A percentile compares a stretch with the other conserved stretches of the same genome.
Evolutionary conservation across 1,140 invertebrate species (phyloP).

Genomic region (Mizuhopecten yessoensis): DNA sequence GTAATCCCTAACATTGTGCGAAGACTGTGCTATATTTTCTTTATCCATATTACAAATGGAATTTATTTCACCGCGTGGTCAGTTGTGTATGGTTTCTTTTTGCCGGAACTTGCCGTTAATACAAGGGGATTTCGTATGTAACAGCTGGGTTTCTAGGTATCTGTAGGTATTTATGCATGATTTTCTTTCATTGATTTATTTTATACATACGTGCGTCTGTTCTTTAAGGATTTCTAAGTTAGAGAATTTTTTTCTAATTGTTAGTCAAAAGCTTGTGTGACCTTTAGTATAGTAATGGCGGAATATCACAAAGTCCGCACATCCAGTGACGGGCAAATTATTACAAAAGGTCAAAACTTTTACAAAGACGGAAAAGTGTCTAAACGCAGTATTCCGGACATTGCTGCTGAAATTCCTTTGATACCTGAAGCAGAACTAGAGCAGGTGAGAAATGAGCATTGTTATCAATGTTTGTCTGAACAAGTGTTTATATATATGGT

Average conservation of each 20-base stretch:
- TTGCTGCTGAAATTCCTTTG: conserved; percentile 58
- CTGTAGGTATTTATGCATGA: background rate
- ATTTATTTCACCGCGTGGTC: conserved; percentile 5
- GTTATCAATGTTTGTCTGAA: background rate
- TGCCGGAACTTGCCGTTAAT: background rate
- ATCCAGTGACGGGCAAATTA: background rate
- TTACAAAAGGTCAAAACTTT: background rate
- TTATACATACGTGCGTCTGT: background rate
- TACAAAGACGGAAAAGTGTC: background rate
- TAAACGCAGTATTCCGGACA: conserved; percentile 63
- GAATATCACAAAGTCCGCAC: conserved; percentile 24
- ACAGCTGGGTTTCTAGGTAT: background rate
- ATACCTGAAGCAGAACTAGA: conserved; percentile 50
- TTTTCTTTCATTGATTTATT: background rate
- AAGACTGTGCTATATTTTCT: background rate
- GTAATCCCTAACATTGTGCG: background rate
- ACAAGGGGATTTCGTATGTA: background rate
- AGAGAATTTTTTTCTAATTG: background rate
- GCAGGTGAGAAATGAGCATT: background rate
- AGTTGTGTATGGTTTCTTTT: background rate
- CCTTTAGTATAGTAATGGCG: background rate
- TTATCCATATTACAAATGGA: background rate
- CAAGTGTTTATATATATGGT: too few relatives aligned
- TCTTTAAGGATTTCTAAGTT: background rate
- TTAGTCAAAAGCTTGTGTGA: background rate